phyloP scores from a whole-genome alignment of 2,888 invertebrate species.

The Macaria notata region DNA sequence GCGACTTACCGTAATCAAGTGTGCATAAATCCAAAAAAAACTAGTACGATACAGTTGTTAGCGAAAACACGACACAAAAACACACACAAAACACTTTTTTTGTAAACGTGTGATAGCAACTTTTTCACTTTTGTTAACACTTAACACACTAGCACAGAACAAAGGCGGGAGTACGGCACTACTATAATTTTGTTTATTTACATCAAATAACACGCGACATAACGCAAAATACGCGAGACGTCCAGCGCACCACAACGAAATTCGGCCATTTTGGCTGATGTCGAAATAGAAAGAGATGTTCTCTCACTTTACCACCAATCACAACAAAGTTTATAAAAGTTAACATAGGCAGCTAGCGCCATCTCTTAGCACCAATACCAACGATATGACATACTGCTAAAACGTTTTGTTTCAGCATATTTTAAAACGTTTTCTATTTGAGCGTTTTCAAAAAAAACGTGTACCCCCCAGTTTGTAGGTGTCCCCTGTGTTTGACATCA shows the following conservation, averaged over 20 bases:
- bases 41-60: constrained; percentile 59
- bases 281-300: constrained; percentile 55
- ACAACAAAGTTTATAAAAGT: constrained; percentile 4
- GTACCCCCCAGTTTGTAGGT: too few relatives aligned
- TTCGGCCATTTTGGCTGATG: constrained; percentile 75
- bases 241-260: constrained; percentile 65
- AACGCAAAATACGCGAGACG: constrained; percentile 63
- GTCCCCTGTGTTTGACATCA: too few relatives aligned
- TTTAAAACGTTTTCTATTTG: too few relatives aligned
- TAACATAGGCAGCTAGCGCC: not conserved
- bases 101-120: constrained; percentile 50
- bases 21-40: constrained; percentile 78
- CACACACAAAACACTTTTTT: constrained; percentile 64
- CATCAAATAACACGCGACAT: constrained; percentile 54
- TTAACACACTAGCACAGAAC: constrained; percentile 61
- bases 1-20: constrained; percentile 70
- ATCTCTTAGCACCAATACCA: not conserved
- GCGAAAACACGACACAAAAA: constrained; percentile 75
- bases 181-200: constrained; percentile 66
- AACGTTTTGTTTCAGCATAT: too few relatives aligned
- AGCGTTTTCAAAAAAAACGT: too few relatives aligned
- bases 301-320: constrained; percentile 42
- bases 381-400: too few relatives aligned
- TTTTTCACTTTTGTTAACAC: constrained; percentile 55
- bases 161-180: constrained; percentile 51